Conservation (phyloP, 2,888 invertebrate species). For the Tholera decimalis region DNA sequence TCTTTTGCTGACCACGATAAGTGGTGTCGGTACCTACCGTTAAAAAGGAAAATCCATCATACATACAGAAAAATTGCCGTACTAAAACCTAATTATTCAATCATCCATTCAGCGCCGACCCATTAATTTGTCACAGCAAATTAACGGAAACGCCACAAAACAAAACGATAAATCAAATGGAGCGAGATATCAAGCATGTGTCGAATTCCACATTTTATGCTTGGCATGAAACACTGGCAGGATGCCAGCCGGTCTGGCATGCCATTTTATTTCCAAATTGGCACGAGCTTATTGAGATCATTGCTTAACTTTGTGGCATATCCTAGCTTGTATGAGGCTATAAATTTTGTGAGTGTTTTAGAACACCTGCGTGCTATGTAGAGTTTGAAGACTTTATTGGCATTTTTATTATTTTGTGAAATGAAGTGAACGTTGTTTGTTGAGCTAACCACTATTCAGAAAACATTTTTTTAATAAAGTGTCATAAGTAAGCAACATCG, state of each 20-base stretch:
- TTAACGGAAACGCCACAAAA: slow-evolving; percentile 53
- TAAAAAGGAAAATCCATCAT: no score
- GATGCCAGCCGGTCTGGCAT: slow-evolving; percentile 61
- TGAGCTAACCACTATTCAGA: no score
- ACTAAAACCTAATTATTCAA: slow-evolving; percentile 30
- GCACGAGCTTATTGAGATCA: slow-evolving; percentile 77
- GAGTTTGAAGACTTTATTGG: slow-evolving; percentile 56
- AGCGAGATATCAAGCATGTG: slow-evolving; percentile 67
- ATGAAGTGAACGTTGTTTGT: no score
- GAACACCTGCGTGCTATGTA: slow-evolving; percentile 51
- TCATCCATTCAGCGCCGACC: slow-evolving; percentile 10
- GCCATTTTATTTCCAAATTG: slow-evolving; percentile 75
- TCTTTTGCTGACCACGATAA: no score
- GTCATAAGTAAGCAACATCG: no score
- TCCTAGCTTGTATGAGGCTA: slow-evolving; percentile 59
- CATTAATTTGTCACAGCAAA: slow-evolving; percentile 56
- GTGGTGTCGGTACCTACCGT: no score
- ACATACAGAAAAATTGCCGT: no score
- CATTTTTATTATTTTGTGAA: slow-evolving; percentile 1
- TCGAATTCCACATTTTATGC: slow-evolving; percentile 69
- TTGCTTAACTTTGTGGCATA: slow-evolving; percentile 72
- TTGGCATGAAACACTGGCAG: slow-evolving; percentile 69
- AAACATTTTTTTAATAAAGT: no score
- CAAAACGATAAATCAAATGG: slow-evolving; percentile 63
- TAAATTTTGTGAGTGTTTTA: slow-evolving; percentile 61